Evolutionary conservation across 37 sponge, comb jelly and placozoan genomes (phyloP).

Genomic region (Axinella damicornis): DNA sequence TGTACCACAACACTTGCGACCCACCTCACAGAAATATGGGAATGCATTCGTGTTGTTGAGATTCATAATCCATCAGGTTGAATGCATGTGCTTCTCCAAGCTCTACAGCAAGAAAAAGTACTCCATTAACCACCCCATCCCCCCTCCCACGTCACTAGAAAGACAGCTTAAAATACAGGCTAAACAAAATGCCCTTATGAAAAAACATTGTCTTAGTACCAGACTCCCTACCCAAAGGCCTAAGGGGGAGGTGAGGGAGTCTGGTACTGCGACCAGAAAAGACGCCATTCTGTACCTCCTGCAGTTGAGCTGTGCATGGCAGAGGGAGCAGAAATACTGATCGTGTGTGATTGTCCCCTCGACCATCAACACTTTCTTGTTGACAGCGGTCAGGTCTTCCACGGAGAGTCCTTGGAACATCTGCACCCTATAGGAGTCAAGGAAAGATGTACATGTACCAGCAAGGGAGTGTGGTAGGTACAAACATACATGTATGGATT

Average conservation of each 20-base stretch:
- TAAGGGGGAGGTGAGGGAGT: too few species aligned
- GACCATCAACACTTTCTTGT: neutral
- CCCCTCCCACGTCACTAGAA: neutral
- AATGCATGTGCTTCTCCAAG: neutral
- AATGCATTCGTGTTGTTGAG: neutral
- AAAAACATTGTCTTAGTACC: too few species aligned
- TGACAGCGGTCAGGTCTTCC: neutral
- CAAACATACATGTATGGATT: too few species aligned
- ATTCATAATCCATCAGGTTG: neutral
- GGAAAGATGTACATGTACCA: too few species aligned
- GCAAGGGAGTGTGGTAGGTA: too few species aligned
- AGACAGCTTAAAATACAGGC: too few species aligned
- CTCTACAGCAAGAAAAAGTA: neutral
- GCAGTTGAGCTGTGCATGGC: neutral
- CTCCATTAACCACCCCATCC: neutral
- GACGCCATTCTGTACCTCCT: too few species aligned
- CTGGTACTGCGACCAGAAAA: too few species aligned
- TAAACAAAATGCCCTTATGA: too few species aligned
- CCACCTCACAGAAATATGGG: slow-evolving; percentile 10
- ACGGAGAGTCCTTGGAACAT: neutral
- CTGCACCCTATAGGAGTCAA: too few species aligned
- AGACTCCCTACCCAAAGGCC: too few species aligned
- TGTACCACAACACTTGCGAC: too few species aligned
- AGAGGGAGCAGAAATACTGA: slow-evolving; percentile 5
- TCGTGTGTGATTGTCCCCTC: neutral